phyloP scores from a whole-genome alignment of 1,140 invertebrate species.

The honey bee (Apis mellifera) region DNA sequence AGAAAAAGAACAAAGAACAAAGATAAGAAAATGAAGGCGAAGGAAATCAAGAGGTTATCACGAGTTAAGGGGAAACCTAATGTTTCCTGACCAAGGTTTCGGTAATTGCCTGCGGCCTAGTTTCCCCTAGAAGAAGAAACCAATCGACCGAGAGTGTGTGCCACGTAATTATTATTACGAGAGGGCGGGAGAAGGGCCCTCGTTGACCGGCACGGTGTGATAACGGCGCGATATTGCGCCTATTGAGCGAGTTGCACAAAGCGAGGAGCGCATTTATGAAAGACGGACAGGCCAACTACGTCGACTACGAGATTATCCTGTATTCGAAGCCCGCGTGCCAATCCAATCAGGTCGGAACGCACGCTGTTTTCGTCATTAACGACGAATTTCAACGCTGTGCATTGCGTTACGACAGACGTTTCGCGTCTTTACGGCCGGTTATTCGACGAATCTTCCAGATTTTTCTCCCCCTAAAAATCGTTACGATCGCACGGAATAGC shows the following conservation, averaged over 20 bases:
- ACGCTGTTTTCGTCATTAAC: slow-evolving; percentile 8
- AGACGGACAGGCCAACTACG: background rate
- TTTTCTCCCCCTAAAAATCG: too few species aligned
- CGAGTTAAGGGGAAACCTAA: slow-evolving; percentile 37
- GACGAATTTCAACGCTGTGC: background rate
- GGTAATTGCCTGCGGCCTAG: slow-evolving; percentile 39
- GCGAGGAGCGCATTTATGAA: slow-evolving; percentile 38
- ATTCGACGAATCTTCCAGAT: too few species aligned
- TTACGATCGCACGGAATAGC: too few species aligned
- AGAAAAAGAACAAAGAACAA: too few species aligned
- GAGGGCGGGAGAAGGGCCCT: background rate
- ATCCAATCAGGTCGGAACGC: background rate
- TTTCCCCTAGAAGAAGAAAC: slow-evolving; percentile 49
- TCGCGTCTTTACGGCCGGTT: too few species aligned
- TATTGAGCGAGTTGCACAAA: slow-evolving; percentile 31
- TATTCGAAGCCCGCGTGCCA: background rate
- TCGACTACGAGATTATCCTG: background rate
- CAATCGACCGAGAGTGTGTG: slow-evolving; percentile 44
- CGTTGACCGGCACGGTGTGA: slow-evolving; percentile 18
- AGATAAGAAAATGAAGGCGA: background rate
- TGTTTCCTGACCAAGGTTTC: slow-evolving; percentile 1
- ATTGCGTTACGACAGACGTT: too few species aligned
- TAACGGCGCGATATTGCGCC: slow-evolving; percentile 29
- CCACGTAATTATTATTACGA: slow-evolving; percentile 46
- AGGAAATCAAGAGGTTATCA: background rate